Evolutionary conservation across 1,140 invertebrate species (phyloP).

Genomic region (Achatina immaculata): DNA sequence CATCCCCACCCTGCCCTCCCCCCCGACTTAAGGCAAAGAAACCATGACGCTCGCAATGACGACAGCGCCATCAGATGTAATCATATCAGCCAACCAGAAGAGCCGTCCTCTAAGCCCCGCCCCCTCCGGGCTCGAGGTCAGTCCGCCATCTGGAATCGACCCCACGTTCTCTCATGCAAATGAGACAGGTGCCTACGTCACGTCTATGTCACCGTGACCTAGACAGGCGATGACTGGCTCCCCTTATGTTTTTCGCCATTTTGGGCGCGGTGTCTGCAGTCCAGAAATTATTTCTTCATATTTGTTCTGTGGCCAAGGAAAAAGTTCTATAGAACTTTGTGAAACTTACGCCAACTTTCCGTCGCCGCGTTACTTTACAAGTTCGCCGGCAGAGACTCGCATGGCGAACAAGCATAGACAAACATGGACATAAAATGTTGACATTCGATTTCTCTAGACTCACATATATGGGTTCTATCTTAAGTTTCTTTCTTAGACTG

Average conservation of each 20-base stretch:
- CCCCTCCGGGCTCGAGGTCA: not conserved
- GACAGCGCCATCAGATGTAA: conserved; percentile 2
- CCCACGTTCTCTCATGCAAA: not conserved
- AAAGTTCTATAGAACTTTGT: too few relatives aligned
- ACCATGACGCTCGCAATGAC: not conserved
- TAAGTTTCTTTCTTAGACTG: too few relatives aligned
- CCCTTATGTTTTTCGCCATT: not conserved
- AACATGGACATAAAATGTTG: too few relatives aligned
- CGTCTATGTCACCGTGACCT: not conserved
- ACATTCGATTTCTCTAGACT: too few relatives aligned
- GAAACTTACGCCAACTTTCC: too few relatives aligned
- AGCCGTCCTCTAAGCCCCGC: not conserved
- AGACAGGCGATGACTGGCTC: not conserved
- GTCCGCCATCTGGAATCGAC: not conserved
- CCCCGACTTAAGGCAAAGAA: too few relatives aligned
- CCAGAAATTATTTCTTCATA: not conserved
- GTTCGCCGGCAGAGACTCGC: too few relatives aligned
- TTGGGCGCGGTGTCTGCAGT: not conserved
- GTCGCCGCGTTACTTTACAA: too few relatives aligned
- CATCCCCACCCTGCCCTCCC: too few relatives aligned
- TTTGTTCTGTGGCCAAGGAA: too few relatives aligned
- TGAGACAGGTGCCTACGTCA: not conserved
- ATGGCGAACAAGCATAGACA: too few relatives aligned
- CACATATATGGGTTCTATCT: too few relatives aligned
- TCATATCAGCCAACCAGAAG: not conserved